phyloP scores from a whole-genome alignment of 2,113 vertebrate species.

The Alectura lathami region DNA sequence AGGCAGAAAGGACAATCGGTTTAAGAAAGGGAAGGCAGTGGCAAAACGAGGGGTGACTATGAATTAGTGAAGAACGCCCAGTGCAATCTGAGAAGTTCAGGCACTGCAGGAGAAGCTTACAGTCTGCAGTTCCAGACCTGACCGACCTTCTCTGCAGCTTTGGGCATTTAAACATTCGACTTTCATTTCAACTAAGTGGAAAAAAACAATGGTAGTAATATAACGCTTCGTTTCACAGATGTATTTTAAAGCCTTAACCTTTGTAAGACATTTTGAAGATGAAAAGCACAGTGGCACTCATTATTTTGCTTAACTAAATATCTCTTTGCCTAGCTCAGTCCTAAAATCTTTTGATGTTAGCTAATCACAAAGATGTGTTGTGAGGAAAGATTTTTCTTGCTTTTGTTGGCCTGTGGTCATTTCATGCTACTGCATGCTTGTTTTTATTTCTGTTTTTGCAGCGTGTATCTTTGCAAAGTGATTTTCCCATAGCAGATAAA shows the following conservation, averaged over 20 bases:
- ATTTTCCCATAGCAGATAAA: background rate
- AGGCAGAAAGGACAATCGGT: background rate
- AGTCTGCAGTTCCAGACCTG: background rate
- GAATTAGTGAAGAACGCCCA: background rate
- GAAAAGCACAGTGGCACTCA: slow-evolving; percentile 6
- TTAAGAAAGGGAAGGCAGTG: background rate
- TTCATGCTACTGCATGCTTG: background rate
- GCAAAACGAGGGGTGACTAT: background rate
- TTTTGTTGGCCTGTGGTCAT: background rate
- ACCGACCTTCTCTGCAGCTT: background rate
- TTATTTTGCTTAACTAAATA: background rate
- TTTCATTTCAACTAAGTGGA: background rate
- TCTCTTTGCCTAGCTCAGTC: background rate
- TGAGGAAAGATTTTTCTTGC: background rate
- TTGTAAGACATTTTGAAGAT: slow-evolving; percentile 48
- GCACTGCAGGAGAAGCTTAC: background rate
- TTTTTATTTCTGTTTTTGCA: background rate
- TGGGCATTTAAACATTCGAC: slow-evolving; percentile 17
- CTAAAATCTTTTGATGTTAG: slow-evolving; percentile 5
- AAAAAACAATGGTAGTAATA: background rate
- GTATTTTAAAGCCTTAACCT: slow-evolving; percentile 51
- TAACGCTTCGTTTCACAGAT: slow-evolving; percentile 38
- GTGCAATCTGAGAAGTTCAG: background rate
- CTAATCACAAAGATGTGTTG: background rate
- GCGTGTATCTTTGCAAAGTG: background rate